These are phyloP conservation scores for Mya arenaria DNA, from an alignment of 1,140 invertebrate species.

Conservation along the genomic window DNA sequence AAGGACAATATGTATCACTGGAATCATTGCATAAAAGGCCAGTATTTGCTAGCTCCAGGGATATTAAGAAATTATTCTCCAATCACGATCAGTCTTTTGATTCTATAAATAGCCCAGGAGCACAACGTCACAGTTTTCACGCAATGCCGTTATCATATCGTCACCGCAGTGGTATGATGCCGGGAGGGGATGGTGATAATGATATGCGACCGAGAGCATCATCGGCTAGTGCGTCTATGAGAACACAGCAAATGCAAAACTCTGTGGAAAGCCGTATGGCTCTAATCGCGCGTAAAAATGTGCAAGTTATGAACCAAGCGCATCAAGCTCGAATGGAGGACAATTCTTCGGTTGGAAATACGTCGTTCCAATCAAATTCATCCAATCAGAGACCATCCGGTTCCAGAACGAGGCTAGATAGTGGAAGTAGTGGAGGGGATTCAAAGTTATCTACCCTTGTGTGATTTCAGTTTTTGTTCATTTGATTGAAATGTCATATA, in stretches of 20 bases:
- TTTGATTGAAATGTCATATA: too few relatives aligned
- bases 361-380: constrained; percentile 4
- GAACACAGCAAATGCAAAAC: constrained; percentile 23
- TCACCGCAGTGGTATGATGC: constrained; percentile 18
- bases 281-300: constrained; percentile 44
- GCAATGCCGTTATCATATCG: constrained; percentile 63
- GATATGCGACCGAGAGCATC: constrained; percentile 42
- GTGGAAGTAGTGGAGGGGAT: constrained; percentile 40
- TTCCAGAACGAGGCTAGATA: constrained; percentile 21
- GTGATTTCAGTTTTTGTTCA: too few relatives aligned
- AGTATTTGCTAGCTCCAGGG: constrained; percentile 68
- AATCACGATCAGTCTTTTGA: constrained; percentile 60
- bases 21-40: constrained; percentile 65
- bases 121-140: constrained; percentile 71
- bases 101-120: constrained; percentile 60
- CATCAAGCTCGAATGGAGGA: constrained; percentile 22
- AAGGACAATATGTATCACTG: constrained; percentile 61
- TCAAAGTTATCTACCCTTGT: constrained; percentile 53
- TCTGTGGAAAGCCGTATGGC: constrained; percentile 48
- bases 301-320: constrained; percentile 22
- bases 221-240: constrained; percentile 48
- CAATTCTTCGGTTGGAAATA: neutral
- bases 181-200: constrained; percentile 2
- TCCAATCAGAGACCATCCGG: constrained; percentile 3
- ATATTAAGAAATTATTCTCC: constrained; percentile 70